These are phyloP conservation scores for Periophthalmus magnuspinnatus DNA, from an alignment of 2,797 vertebrate genomes.

Conservation along the genomic window DNA sequence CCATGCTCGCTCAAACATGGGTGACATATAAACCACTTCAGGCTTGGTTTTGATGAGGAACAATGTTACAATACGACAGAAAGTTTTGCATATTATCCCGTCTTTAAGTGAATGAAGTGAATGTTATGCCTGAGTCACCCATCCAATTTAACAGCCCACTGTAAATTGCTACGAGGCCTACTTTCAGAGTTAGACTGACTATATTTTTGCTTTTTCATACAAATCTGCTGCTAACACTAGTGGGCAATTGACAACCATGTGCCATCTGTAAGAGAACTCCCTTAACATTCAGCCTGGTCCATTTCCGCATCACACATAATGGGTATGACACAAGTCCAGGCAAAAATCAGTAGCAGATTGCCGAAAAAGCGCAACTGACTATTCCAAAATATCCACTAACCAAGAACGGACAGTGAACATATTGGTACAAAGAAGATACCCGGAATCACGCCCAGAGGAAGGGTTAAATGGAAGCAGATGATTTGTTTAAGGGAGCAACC, in stretches of 20 bases:
- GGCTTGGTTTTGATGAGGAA: too few relatives aligned
- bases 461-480: slow-evolving; percentile 5
- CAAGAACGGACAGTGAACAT: not conserved
- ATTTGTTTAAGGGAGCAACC: not conserved
- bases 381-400: not conserved
- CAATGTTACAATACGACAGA: too few relatives aligned
- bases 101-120: not conserved
- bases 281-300: not conserved
- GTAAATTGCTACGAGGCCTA: not conserved
- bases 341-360: not conserved
- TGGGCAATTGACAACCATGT: not conserved
- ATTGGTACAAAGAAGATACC: not conserved
- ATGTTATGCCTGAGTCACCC: not conserved
- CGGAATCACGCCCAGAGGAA: not conserved
- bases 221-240: slow-evolving; percentile 2
- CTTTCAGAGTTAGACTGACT: not conserved
- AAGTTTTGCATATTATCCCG: too few relatives aligned
- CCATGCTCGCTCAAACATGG: too few relatives aligned
- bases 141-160: not conserved
- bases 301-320: not conserved
- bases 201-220: not conserved
- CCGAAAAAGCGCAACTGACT: not conserved
- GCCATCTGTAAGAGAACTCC: slow-evolving; percentile 2
- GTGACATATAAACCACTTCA: too few relatives aligned
- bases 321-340: not conserved